Conservation (phyloP, 2,888 invertebrate species). For the Camponotus fellah region DNA sequence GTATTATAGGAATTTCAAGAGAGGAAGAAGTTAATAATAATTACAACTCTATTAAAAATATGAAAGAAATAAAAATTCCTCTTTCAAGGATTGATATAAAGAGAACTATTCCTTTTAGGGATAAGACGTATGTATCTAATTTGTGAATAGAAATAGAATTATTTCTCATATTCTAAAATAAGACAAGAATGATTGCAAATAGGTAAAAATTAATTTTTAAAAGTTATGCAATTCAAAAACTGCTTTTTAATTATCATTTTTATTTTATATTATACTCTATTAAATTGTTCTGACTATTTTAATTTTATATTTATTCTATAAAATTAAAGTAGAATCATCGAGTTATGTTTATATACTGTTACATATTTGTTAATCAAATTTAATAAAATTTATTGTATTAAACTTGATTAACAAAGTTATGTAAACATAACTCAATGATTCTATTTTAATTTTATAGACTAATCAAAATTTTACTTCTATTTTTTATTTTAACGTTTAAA, state of each 20-base stretch:
- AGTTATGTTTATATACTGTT: too few species aligned
- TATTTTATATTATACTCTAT: neutral
- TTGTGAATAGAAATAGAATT: neutral
- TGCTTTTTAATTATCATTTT: neutral
- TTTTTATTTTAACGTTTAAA: neutral
- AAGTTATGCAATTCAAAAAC: neutral
- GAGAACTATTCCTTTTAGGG: neutral
- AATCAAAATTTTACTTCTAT: neutral
- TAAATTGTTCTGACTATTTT: neutral
- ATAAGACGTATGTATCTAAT: constrained; percentile 1
- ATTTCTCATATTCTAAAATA: neutral
- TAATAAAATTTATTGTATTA: too few species aligned
- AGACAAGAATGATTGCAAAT: neutral
- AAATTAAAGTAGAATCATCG: too few species aligned
- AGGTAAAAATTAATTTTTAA: neutral
- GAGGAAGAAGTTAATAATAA: neutral
- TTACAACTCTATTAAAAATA: neutral
- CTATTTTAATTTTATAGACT: too few species aligned
- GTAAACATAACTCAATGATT: too few species aligned
- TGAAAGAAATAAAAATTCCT: neutral
- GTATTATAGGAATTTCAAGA: neutral
- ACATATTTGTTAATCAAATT: too few species aligned
- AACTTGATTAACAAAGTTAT: too few species aligned
- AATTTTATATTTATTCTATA: neutral
- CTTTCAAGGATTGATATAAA: neutral